These are phyloP conservation scores for Leptinotarsa lineolata DNA, from an alignment of 1,140 invertebrate species.

Conservation along the genomic window DNA sequence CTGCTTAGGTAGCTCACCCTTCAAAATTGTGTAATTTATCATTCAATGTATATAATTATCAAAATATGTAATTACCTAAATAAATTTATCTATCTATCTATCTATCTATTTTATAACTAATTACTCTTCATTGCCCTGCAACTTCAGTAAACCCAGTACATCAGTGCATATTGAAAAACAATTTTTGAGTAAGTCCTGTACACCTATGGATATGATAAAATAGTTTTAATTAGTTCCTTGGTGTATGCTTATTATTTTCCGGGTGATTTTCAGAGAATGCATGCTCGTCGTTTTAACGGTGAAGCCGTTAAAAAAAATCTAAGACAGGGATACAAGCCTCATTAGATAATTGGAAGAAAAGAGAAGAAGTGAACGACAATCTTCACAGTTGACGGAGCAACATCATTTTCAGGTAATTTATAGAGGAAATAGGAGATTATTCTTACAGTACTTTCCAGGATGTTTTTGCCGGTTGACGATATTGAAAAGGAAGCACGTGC, in stretches of 20 bases:
- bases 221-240: background rate
- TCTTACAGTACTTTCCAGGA: constrained; percentile 20
- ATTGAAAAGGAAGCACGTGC: constrained; percentile 20
- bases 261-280: constrained; percentile 4
- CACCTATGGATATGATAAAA: too few relatives aligned
- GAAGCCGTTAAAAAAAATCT: background rate
- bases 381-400: constrained; percentile 12
- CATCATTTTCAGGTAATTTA: constrained; percentile 17
- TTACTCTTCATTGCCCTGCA: too few relatives aligned
- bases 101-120: too few relatives aligned
- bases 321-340: constrained; percentile 10
- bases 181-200: too few relatives aligned
- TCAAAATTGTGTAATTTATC: too few relatives aligned
- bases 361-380: constrained; percentile 15
- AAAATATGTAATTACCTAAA: too few relatives aligned
- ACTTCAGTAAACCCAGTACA: too few relatives aligned
- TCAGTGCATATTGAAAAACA: too few relatives aligned
- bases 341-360: constrained; percentile 18
- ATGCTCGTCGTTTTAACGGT: constrained; percentile 10
- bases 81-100: too few relatives aligned
- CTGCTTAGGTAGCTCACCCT: too few relatives aligned
- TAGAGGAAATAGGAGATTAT: constrained; percentile 18
- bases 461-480: constrained; percentile 15
- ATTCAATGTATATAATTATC: too few relatives aligned
- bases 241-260: background rate